Evolutionary conservation across 2,888 invertebrate species (phyloP), one percentile per base, ranked within the genome.

Genomic region (Bimastos eiseni): DNA sequence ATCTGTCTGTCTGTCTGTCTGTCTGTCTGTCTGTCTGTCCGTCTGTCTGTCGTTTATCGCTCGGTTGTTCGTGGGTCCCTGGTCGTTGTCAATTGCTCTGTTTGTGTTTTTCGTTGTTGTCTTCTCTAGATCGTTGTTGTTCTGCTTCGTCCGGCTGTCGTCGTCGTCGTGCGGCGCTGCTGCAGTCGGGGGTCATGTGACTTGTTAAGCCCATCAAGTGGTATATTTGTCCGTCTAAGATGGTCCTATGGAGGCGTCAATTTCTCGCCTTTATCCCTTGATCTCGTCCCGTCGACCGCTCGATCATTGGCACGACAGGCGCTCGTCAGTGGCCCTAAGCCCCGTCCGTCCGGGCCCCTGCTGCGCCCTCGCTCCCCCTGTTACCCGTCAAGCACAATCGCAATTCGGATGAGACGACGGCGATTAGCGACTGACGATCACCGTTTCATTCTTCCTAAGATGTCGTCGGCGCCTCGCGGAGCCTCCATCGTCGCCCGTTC

Each of bases 121-220:
- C 11, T 36, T 6, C 13, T 84, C 24, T 86, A 24, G 34, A 86
- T 36, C 37, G 86, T 86, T 37, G 86, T 86, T 86, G 86, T 86
- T 86, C 36, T 37, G 86, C 37, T 37, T 33, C 37, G 36, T 86
- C 37, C 8, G 34, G 19, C 36, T 86, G 36, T 86, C 86, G 19
- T 36, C 34, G 36, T 86, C 86, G 19, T 36, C 34, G 24, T 34
- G n/a, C 37, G 86, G 34, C 86, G 86, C 36, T 37, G 15, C 34
- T 15, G 37, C 11, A 30, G 33, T 13, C 33, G 84, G 34, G 37
- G 86, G 86, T 86, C 86, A 86, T 86, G 86, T 86, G 86, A 86
- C 86, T 86, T 86, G 86, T 86, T 86, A 86, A 86, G 86, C 86
- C 86, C 86, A 86, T 86, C 86, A 86, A 86, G 86, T 86, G 86